phyloP scores from a whole-genome alignment of 2,888 invertebrate species.

The Xanthostigma xanthostigma region DNA sequence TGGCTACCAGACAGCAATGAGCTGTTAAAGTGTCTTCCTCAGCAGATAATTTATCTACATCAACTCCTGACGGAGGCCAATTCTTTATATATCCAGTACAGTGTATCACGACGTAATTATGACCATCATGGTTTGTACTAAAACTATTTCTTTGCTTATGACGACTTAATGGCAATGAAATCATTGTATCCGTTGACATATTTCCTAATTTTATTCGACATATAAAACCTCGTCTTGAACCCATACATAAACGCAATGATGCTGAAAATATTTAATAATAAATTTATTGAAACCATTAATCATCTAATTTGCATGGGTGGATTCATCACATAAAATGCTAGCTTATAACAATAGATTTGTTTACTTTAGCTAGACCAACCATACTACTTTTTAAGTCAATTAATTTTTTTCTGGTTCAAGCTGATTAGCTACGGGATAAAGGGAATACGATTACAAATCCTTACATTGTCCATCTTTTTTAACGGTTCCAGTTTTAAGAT shows the following conservation, averaged over 20 bases:
- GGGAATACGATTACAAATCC: conserved; percentile 19
- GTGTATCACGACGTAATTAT: conserved; percentile 89
- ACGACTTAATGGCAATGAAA: conserved; percentile 59
- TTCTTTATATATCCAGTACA: conserved; percentile 96
- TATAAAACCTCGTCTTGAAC: conserved; percentile 87
- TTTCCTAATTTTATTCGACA: conserved; percentile 90
- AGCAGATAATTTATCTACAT: conserved; percentile 51
- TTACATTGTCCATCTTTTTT: conserved; percentile 91
- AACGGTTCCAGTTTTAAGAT: conserved; percentile 94
- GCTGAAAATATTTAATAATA: conserved; percentile 34
- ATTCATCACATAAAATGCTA: neutral
- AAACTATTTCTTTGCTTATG: conserved; percentile 78
- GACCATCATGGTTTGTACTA: conserved; percentile 75
- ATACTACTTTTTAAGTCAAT: no score
- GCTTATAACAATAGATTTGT: no score
- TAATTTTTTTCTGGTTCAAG: neutral
- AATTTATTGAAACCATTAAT: no score
- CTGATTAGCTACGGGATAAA: no score
- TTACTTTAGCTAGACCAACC: no score
- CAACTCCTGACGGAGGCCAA: conserved; percentile 79
- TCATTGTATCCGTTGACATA: conserved; percentile 49
- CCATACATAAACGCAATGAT: conserved; percentile 88
- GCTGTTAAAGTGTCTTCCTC: conserved; percentile 58
- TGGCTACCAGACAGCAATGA: conserved; percentile 87
- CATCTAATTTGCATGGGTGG: neutral